Conservation (phyloP, 2,888 invertebrate genomes). For the Arrhopalites spinosus region DNA sequence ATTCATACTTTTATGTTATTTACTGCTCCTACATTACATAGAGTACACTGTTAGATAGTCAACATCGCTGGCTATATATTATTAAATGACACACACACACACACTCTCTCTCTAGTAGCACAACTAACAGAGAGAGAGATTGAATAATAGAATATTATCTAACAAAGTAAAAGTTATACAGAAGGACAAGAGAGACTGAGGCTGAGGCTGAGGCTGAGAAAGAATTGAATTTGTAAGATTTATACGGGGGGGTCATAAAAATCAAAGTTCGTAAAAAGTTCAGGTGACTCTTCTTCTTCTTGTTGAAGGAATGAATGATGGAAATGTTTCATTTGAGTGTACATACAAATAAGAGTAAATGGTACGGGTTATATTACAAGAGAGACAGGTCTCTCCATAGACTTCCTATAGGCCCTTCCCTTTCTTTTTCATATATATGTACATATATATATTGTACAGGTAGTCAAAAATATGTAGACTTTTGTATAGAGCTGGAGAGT, state of each 20-base stretch:
- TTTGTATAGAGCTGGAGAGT: no score
- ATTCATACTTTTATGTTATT: no score
- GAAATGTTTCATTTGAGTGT: not conserved
- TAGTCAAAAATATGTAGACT: no score
- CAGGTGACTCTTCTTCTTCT: conserved; percentile 24
- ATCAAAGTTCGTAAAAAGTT: conserved; percentile 36
- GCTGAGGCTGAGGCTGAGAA: not conserved
- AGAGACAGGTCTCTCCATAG: not conserved
- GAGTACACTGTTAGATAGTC: no score
- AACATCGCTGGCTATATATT: no score
- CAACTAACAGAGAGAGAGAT: not conserved
- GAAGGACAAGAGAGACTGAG: not conserved
- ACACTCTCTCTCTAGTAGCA: no score
- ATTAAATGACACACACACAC: no score
- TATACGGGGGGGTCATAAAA: conserved; percentile 31
- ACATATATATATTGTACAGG: no score
- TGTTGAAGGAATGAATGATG: conserved; percentile 34
- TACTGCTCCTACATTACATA: no score
- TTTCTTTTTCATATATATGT: no score
- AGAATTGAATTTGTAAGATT: conserved; percentile 26
- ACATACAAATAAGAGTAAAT: not conserved
- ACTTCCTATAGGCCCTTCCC: not conserved
- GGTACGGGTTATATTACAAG: not conserved
- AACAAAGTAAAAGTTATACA: not conserved
- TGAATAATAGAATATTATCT: not conserved